Conservation (phyloP, 2,113 vertebrate genomes). For the Saccopteryx bilineata region DNA sequence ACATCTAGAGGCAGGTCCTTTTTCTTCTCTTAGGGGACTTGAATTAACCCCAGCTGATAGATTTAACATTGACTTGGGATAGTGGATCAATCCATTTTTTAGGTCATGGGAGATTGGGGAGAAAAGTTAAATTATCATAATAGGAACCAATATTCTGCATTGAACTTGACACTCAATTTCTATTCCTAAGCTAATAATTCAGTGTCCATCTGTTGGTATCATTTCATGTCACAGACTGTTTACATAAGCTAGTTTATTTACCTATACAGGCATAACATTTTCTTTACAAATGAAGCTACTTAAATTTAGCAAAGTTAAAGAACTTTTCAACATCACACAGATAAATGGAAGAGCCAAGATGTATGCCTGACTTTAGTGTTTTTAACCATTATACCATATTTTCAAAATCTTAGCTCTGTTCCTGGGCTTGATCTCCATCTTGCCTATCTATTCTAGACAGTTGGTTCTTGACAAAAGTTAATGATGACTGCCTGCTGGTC, state of each 20-base stretch:
- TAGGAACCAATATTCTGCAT: background rate
- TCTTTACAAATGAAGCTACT: background rate
- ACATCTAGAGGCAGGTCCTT: background rate
- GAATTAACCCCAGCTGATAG: background rate
- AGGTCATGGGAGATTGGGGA: background rate
- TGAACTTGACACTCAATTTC: background rate
- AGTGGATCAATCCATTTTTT: background rate
- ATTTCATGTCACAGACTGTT: background rate
- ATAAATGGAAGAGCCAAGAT: background rate
- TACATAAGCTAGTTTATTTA: slow-evolving; percentile 3
- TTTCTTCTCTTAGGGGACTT: slow-evolving; percentile 14
- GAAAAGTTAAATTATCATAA: background rate
- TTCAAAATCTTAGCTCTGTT: background rate
- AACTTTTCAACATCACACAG: background rate
- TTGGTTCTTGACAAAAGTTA: slow-evolving; percentile 9
- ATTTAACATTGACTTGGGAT: background rate
- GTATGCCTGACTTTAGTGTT: background rate
- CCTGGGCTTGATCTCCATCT: background rate
- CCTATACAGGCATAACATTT: background rate
- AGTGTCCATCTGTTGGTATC: background rate
- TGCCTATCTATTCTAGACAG: background rate
- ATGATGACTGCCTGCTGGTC: background rate
- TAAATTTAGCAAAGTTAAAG: slow-evolving; percentile 32
- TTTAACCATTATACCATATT: background rate
- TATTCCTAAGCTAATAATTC: background rate